phyloP scores from a whole-genome alignment of 1,140 invertebrate species.

The Drosophila pachea region DNA sequence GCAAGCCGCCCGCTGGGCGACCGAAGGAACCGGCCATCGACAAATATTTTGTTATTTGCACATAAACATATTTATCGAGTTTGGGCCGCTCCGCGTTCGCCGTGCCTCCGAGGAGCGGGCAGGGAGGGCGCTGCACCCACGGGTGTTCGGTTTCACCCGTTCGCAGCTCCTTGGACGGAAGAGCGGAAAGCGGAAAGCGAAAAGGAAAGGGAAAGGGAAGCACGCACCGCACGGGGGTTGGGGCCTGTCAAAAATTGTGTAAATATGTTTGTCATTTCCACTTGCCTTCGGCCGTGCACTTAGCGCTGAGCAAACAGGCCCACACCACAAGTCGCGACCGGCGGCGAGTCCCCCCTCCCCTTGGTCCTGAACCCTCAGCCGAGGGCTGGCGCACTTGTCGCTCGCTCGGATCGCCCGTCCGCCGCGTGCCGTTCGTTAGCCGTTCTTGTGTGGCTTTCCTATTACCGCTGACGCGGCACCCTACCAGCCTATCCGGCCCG shows the following conservation, averaged over 20 bases:
- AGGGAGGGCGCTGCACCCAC: constrained; percentile 53
- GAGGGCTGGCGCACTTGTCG: constrained; percentile 64
- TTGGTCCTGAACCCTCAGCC: constrained; percentile 29
- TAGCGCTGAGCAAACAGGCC: constrained; percentile 63
- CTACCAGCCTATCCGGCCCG: neutral
- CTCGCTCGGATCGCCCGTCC: constrained; percentile 35
- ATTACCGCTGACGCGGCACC: constrained; percentile 41
- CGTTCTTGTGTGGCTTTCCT: constrained; percentile 73
- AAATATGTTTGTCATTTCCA: constrained; percentile 79
- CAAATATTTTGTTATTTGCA: constrained; percentile 77
- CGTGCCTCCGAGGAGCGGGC: constrained; percentile 9
- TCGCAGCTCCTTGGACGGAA: constrained; percentile 33
- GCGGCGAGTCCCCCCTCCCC: neutral
- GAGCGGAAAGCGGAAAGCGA: neutral
- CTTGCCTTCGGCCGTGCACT: constrained; percentile 70
- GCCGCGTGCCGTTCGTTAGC: constrained; percentile 73
- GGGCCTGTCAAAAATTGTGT: constrained; percentile 78
- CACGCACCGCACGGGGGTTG: constrained; percentile 32
- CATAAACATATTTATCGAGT: constrained; percentile 78
- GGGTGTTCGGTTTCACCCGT: constrained; percentile 76
- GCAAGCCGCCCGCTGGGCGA: constrained; percentile 11
- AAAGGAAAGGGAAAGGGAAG: neutral
- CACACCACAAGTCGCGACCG: neutral
- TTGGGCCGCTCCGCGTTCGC: constrained; percentile 41
- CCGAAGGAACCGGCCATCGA: constrained; percentile 61